These are phyloP conservation scores for Geococcyx californianus DNA, from an alignment of 2,113 vertebrate species.

Conservation along the genomic window DNA sequence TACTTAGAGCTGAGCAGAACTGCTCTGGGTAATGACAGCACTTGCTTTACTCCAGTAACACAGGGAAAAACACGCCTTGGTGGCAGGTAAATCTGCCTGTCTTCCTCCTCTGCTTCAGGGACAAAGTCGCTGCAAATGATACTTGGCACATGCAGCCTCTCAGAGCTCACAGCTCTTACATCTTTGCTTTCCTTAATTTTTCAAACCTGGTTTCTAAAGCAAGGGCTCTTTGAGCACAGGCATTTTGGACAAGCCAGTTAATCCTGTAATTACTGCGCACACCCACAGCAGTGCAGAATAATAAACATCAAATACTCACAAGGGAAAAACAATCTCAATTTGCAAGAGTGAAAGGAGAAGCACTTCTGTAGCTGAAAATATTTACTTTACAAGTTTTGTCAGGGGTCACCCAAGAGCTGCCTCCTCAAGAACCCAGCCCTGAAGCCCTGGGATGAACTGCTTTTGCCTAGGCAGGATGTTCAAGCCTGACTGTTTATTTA, in stretches of 20 bases:
- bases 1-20: background rate
- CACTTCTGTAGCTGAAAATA: slow-evolving; percentile 4
- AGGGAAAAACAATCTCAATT: background rate
- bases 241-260: background rate
- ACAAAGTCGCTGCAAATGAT: background rate
- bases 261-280: background rate
- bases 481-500: slow-evolving; percentile 19
- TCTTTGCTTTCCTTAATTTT: background rate
- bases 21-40: background rate
- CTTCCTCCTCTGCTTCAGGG: background rate
- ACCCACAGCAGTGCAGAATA: background rate
- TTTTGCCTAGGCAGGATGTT: background rate
- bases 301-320: background rate
- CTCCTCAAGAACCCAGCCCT: background rate
- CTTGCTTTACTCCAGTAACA: background rate
- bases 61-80: rapidly evolving
- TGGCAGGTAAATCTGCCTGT: background rate
- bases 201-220: background rate
- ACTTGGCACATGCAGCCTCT: rapidly evolving
- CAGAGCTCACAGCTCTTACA: background rate
- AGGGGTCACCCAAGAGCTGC: background rate
- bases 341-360: background rate
- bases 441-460: background rate
- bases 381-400: slow-evolving; percentile 6
- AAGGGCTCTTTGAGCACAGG: background rate